phyloP scores from a whole-genome alignment of 2,797 vertebrate species.

The Chaetophractus vellerosus region DNA sequence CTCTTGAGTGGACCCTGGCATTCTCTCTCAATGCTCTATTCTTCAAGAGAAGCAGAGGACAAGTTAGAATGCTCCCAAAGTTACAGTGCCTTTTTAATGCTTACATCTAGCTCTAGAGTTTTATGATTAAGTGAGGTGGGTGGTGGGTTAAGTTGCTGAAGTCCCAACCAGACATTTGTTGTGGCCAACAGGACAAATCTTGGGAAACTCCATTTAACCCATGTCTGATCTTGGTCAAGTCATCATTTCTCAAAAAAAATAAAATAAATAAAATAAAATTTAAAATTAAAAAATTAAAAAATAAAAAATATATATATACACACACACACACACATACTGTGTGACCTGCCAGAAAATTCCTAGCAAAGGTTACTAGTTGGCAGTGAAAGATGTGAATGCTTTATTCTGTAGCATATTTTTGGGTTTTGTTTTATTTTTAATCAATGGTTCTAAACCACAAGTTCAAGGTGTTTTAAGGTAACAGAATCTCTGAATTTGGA shows the following conservation, averaged over 20 bases:
- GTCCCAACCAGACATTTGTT: slow-evolving; percentile 50
- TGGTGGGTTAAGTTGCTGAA: not conserved
- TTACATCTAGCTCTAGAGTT: slow-evolving; percentile 19
- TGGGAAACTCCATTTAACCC: slow-evolving; percentile 58
- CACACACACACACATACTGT: no score
- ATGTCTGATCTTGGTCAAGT: slow-evolving; percentile 30
- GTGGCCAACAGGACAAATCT: slow-evolving; percentile 44
- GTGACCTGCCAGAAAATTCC: slow-evolving; percentile 43
- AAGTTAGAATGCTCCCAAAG: slow-evolving; percentile 29
- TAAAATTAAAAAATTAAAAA: no score
- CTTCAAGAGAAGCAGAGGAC: slow-evolving; percentile 7
- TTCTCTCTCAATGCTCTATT: slow-evolving; percentile 22
- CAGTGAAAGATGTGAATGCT: not conserved
- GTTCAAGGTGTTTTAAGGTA: slow-evolving; percentile 5
- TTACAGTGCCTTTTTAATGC: slow-evolving; percentile 37
- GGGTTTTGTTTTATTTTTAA: not conserved
- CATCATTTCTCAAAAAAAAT: slow-evolving; percentile 58
- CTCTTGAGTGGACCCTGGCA: slow-evolving; percentile 42
- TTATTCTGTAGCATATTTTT: slow-evolving; percentile 34
- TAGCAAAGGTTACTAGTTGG: not conserved
- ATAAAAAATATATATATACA: no score
- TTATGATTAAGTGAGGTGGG: slow-evolving; percentile 35
- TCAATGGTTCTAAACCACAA: slow-evolving; percentile 22
- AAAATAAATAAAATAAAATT: no score
- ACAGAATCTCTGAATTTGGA: slow-evolving; percentile 35